Evolutionary conservation across 2,113 vertebrate genomes (phyloP).

Genomic region (Triplophysa rosa): DNA sequence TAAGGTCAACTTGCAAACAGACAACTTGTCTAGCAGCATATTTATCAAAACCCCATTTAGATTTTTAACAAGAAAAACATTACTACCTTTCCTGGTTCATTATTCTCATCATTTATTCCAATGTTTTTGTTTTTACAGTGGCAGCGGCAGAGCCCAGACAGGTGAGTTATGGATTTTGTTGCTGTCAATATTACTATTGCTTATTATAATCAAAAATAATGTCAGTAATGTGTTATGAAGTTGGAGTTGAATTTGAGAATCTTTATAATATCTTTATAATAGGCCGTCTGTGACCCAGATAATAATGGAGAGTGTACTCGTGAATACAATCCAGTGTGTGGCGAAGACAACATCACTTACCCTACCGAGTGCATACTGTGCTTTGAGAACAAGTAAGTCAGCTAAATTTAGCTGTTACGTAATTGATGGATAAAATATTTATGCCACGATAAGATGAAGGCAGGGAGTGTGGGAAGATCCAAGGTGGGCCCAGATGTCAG

Average conservation of each 20-base stretch:
- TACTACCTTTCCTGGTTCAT: not conserved
- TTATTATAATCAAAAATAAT: not conserved
- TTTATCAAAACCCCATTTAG: not conserved
- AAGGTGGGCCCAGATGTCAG: constrained; percentile 1
- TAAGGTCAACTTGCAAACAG: not conserved
- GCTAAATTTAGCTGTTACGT: not conserved
- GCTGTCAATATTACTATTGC: not conserved
- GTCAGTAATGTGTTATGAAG: not conserved
- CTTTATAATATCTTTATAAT: not conserved
- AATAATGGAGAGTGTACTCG: constrained; percentile 43
- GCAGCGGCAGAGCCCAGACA: not conserved
- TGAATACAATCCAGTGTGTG: constrained; percentile 65
- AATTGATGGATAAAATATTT: not conserved
- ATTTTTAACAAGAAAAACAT: not conserved
- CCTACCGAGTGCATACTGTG: constrained; percentile 64
- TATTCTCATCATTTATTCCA: not conserved
- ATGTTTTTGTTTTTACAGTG: constrained; percentile 20
- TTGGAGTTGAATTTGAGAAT: not conserved
- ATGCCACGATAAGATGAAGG: not conserved
- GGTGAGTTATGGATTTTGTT: constrained; percentile 18
- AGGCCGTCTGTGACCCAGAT: constrained; percentile 47
- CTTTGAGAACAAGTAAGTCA: constrained; percentile 56
- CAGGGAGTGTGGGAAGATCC: constrained; percentile 1
- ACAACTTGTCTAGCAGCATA: constrained; percentile 14
- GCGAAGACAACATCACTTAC: constrained; percentile 60